Percentiles rank a stretch among this genome's conserved stretches.
Conservation (phyloP, 2,888 invertebrate genomes). For the Mesochorus sp. region DNA sequence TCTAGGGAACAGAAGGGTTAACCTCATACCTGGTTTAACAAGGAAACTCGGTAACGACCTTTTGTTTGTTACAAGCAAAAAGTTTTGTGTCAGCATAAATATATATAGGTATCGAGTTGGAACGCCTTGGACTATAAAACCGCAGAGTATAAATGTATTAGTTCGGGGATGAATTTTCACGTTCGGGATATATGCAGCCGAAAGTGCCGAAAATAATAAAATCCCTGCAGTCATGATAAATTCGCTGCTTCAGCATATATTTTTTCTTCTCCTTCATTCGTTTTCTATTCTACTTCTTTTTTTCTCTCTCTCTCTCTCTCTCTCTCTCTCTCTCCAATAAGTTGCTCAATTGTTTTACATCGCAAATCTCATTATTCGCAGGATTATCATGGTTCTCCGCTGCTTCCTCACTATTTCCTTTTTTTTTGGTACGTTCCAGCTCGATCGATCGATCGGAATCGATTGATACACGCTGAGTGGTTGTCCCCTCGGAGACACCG, state of each 20-base stretch:
- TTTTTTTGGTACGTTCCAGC: background rate
- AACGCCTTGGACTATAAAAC: too few relatives aligned
- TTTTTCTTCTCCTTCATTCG: constrained; percentile 18
- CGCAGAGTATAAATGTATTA: too few relatives aligned
- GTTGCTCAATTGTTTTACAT: constrained; percentile 29
- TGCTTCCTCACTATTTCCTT: background rate
- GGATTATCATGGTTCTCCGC: background rate
- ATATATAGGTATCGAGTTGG: too few relatives aligned
- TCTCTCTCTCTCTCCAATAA: too few relatives aligned
- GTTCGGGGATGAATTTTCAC: background rate
- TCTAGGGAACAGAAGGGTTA: too few relatives aligned
- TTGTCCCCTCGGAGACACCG: background rate
- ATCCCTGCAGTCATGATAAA: constrained; percentile 22
- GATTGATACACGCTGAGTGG: constrained; percentile 1
- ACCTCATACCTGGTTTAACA: too few relatives aligned
- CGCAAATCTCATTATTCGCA: background rate
- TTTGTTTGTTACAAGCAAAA: too few relatives aligned
- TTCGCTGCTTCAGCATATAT: constrained; percentile 4
- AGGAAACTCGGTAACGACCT: too few relatives aligned
- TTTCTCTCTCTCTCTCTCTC: too few relatives aligned
- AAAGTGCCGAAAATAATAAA: constrained; percentile 26
- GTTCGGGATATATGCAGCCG: background rate
- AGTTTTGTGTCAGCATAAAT: too few relatives aligned
- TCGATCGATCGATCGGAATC: background rate
- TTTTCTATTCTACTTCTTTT: constrained; percentile 4